These are phyloP conservation scores for Leucophenga varia DNA, from an alignment of 1,140 invertebrate genomes.

Conservation along the genomic window DNA sequence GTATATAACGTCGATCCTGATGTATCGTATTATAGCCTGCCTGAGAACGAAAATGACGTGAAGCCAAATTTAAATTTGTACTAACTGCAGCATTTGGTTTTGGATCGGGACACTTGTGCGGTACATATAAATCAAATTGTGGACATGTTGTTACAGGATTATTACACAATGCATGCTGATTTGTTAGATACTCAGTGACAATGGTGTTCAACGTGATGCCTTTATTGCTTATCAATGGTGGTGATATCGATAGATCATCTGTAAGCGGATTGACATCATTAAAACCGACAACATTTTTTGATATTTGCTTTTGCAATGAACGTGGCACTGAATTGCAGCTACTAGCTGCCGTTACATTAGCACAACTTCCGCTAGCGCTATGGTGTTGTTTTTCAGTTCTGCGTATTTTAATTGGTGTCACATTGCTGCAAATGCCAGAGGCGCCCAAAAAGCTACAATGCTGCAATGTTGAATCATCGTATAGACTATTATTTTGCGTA, in stretches of 20 bases:
- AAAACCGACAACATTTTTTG: too few species aligned
- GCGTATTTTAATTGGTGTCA: conserved; percentile 35
- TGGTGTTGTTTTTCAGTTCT: conserved; percentile 17
- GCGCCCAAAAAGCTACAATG: conserved; percentile 2
- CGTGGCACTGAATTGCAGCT: conserved; percentile 44
- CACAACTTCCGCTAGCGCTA: neutral
- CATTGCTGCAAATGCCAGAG: neutral
- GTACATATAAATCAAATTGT: conserved; percentile 84
- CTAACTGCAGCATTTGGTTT: conserved; percentile 69
- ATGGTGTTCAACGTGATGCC: conserved; percentile 84
- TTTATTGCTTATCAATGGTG: conserved; percentile 45
- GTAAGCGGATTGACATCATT: conserved; percentile 16
- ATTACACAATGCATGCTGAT: conserved; percentile 92
- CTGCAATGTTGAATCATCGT: conserved; percentile 16
- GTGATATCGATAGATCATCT: conserved; percentile 19
- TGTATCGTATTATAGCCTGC: conserved; percentile 62
- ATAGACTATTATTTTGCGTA: conserved; percentile 15
- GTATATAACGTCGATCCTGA: conserved; percentile 79
- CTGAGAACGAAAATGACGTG: conserved; percentile 61
- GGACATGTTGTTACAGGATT: conserved; percentile 90
- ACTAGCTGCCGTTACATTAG: conserved; percentile 14
- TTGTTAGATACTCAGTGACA: conserved; percentile 92
- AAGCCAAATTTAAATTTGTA: conserved; percentile 71
- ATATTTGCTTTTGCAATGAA: conserved; percentile 74
- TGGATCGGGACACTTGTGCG: conserved; percentile 91